phyloP scores from a whole-genome alignment of 2,797 vertebrate genomes.

The Steatocranus sp. region DNA sequence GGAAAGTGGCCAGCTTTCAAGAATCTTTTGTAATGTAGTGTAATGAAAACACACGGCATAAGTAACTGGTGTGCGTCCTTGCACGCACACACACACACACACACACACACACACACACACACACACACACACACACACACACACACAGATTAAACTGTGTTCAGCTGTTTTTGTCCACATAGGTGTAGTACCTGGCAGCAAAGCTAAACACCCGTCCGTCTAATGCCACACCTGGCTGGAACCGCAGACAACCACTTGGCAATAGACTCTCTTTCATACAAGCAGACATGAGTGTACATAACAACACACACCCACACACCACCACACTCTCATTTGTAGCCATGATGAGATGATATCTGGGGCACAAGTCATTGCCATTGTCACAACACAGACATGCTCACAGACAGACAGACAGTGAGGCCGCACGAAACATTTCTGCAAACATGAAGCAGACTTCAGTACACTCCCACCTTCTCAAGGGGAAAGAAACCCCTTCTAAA shows the following conservation, averaged over 20 bases:
- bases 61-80: background rate
- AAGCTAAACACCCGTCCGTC: slow-evolving; percentile 20
- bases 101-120: background rate
- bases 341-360: slow-evolving; percentile 23
- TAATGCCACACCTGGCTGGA: slow-evolving; percentile 60
- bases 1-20: background rate
- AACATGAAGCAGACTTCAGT: background rate
- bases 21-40: background rate
- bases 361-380: slow-evolving; percentile 19
- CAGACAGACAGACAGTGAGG: slow-evolving; percentile 27
- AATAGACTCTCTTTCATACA: slow-evolving; percentile 20
- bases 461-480: background rate
- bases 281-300: slow-evolving; percentile 1
- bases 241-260: slow-evolving; percentile 48
- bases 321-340: background rate
- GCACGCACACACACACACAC: background rate
- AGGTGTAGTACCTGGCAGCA: slow-evolving; percentile 54
- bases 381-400: slow-evolving; percentile 40
- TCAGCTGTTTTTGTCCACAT: slow-evolving; percentile 25
- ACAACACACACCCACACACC: slow-evolving; percentile 11
- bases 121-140: background rate
- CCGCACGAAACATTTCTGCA: background rate
- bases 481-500: background rate
- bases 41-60: background rate
- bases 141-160: background rate